Base-by-base conservation (phyloP, 2,888 invertebrate species). In the Chloromyia formosa region DNA sequence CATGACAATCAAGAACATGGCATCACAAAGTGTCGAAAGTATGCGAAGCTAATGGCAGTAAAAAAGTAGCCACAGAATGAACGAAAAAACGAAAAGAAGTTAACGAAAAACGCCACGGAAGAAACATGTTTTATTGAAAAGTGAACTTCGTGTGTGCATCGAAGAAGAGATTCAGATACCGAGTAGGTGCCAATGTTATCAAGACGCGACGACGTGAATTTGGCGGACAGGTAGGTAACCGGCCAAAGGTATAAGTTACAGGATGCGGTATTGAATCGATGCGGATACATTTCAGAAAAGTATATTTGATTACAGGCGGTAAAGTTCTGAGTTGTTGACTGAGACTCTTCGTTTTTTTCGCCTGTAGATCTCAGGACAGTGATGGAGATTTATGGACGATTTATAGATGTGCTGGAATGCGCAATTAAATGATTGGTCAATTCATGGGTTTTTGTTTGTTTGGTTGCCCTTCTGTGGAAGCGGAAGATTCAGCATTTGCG, bases 91-190 rank as follows among this genome's bases (percentile, higher is more conserved):
- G 27, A 35, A 35, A 35, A 35, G 27, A 4, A 4, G 27, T 2
- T 49, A 45, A 66, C 45, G 27, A 7, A 66, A 66, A 64, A 64
- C 45, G 42, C 64, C 5, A 18, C 22, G n/a, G 35, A n/a, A 68
- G 23, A 71, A 71, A 71, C 71, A 71, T 56, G 71, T 71, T 71
- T 56, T 71, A 71, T 71, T 71, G 71, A 71, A 71, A 71, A 71
- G 71, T 58, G 71, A 71, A 71, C 71, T 58, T 56, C 18, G 69
- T 1, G 7, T 35, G 27, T 35, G 27, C 27, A 35, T 7, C 27
- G 27, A 35, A 7, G 7, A 35, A 7, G 27, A 35, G 27, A 35
- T 35, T 7, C 27, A 35, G 27, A 35, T 35, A 2, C 27, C 27
- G 2, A 7, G 27, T 35, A 35, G 27, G 27, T 35, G 27, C 27